These are phyloP conservation scores for Novumbra hubbsi DNA, from an alignment of 2,797 vertebrate genomes.

Conservation along the genomic window DNA sequence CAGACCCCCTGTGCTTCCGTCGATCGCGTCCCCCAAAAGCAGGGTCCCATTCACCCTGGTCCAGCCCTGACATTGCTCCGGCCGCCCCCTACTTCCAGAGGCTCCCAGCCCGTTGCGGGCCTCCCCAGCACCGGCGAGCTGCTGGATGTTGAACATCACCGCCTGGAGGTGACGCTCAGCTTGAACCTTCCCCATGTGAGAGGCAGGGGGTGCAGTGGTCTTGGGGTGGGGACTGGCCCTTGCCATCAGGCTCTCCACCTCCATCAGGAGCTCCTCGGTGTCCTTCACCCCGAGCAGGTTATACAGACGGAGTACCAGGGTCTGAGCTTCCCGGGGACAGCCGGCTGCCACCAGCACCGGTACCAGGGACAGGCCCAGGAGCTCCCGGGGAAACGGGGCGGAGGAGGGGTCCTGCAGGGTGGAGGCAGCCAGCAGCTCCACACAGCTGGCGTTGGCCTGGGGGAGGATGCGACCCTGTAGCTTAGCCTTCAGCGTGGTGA, in stretches of 20 bases:
- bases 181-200: slow-evolving; percentile 25
- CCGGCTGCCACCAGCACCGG: slow-evolving; percentile 74
- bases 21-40: slow-evolving; percentile 48
- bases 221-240: slow-evolving; percentile 40
- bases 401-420: slow-evolving; percentile 64
- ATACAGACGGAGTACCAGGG: slow-evolving; percentile 65
- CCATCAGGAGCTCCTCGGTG: slow-evolving; percentile 69
- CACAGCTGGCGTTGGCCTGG: slow-evolving; percentile 69
- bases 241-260: slow-evolving; percentile 68
- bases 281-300: slow-evolving; percentile 62
- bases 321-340: slow-evolving; percentile 68
- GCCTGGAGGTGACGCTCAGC: slow-evolving; percentile 52
- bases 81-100: slow-evolving; percentile 16
- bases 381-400: slow-evolving; percentile 63
- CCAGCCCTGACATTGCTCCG: slow-evolving; percentile 64
- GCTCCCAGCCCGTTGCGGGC: not conserved
- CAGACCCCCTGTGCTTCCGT: slow-evolving; percentile 44
- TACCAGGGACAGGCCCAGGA: slow-evolving; percentile 77
- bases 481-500: slow-evolving; percentile 51
- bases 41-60: slow-evolving; percentile 53
- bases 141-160: slow-evolving; percentile 75
- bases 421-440: slow-evolving; percentile 64
- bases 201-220: slow-evolving; percentile 22
- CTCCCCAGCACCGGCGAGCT: slow-evolving; percentile 40
- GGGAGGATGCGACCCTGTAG: slow-evolving; percentile 47